Evolutionary conservation across 2,888 invertebrate species (phyloP), one percentile per base, ranked within the genome.

Genomic region (Congeria kusceri): DNA sequence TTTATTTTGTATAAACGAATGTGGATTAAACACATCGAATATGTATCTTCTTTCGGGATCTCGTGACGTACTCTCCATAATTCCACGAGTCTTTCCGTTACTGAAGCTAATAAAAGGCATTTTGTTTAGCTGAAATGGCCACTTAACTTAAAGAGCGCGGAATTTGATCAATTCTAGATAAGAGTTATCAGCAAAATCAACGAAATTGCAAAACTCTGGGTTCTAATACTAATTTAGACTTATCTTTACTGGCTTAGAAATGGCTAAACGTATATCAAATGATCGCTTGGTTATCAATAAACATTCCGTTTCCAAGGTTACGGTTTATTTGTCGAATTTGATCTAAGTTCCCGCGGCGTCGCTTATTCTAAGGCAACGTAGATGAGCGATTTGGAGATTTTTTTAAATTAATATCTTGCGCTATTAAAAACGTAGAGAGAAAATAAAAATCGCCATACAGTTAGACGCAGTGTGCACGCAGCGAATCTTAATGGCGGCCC

Each of bases 221-320:
- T 72, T 72, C 71, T 58, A 64, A 64, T 65, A 72, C 71, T 72
- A 72, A 72, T 72, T 72, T 72, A 57, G 68, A 57, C 61, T 69
- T 70, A 76, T 76, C 69, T 65, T 20, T 47, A 69, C 63, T 62
- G 62, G 59, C 69, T 62, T 65, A 64, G 67, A 76, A 76, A 76
- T 76, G 69, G 67, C 64, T 69, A 76, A 76, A 76, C 67, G 69
- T 76, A 76, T 76, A 76, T 69, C 69, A 70, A 76, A 76, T 76
- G 69, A 59, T 72, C 44, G 72, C 72, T 72, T 72, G 67, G 72
- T 77, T 77, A 73, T 78, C 77, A 69, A 78, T 73, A 78, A 78
- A 78, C 72, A 78, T 73, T 72, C 28, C 25, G 68, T 65, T 61
- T 29, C 73, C 44, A 73, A 62, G 61, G 68, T 47, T 69, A 68